Base-by-base conservation (phyloP, 92 coral and sea anemone genomes). In the Siderastrea radians region DNA sequence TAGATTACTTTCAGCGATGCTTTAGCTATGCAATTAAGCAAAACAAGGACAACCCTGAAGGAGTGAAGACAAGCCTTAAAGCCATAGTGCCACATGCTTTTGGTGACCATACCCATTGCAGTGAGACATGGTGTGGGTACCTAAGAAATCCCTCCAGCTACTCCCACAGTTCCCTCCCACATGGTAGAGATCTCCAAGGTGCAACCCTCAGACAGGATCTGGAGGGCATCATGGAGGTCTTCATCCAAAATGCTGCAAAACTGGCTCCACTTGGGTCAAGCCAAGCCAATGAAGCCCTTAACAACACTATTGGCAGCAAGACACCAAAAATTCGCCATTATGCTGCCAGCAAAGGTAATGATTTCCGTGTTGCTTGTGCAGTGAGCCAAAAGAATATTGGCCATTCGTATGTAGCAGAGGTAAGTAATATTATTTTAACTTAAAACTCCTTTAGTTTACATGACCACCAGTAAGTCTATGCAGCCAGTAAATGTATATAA, bases 281-380 rank as follows among this genome's bases (percentile, higher is more conserved):
- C 57, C 88, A 88, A 55, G 78, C 53, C 2, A 88, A 88, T 69
- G 80, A 88, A 76, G 78, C 92, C 38, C 53, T 88, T 8, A 75
- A 89, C 78, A 82, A 82, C 62, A 80, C 92, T 15, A 78, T 87
- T 4, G 82, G 91, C 7, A 87, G 91, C 58, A 87, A 87, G 47
- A 87, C 88, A 15, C 88, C 92, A 57, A 89, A 89, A 55, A 89
- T 89, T 46, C 58, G 92, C 38, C 92, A 89, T 15, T 89, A 89
- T 89, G 88, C 83, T 17, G 45, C 78, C 43, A 88, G 92, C 51
- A 80, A 74, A 50, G 51, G 78, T 53, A 88, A 88, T 55, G 88
- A 88, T 43, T 67, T 48, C 45, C 59, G 88, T 15, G 88, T 88
- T 17, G 92, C 89, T 2, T 85, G 82, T 83, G 79, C 87, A 3